Conservation (phyloP, 2,888 invertebrate species). For the Acronicta aceris region DNA sequence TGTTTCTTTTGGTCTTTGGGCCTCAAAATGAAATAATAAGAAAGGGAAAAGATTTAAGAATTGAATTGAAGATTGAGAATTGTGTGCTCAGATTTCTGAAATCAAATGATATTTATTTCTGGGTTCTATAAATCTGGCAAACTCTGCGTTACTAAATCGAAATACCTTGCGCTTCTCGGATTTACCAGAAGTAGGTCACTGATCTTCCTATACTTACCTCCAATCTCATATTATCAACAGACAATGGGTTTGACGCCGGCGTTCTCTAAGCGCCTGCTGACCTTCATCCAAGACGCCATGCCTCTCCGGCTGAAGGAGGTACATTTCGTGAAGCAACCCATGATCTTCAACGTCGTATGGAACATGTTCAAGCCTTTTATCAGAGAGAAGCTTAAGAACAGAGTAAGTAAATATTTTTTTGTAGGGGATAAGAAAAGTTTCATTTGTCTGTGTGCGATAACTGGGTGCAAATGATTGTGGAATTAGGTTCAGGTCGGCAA, state of each 20-base stretch:
- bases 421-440: too few relatives aligned
- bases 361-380: conserved; percentile 95
- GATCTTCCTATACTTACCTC: not conserved
- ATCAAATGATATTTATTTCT: too few relatives aligned
- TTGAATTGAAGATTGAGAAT: too few relatives aligned
- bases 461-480: too few relatives aligned
- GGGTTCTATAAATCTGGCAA: too few relatives aligned
- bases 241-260: conserved; percentile 92
- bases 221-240: conserved; percentile 65
- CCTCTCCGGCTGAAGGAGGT: conserved; percentile 95
- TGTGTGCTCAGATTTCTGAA: not conserved
- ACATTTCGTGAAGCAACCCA: conserved; percentile 95
- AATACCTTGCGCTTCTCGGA: too few relatives aligned
- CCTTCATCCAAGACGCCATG: conserved; percentile 96
- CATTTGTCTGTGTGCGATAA: too few relatives aligned
- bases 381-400: conserved; percentile 92
- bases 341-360: conserved; percentile 96
- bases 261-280: conserved; percentile 93
- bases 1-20: too few relatives aligned
- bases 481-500: too few relatives aligned
- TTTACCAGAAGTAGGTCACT: too few relatives aligned
- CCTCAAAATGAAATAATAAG: not conserved
- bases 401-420: conserved; percentile 88
- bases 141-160: too few relatives aligned
- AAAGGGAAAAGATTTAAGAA: not conserved